Evolutionary conservation across 2,113 vertebrate species (phyloP), one percentile per base, ranked within the genome.

Genomic region (Psilopogon haemacephalus): DNA sequence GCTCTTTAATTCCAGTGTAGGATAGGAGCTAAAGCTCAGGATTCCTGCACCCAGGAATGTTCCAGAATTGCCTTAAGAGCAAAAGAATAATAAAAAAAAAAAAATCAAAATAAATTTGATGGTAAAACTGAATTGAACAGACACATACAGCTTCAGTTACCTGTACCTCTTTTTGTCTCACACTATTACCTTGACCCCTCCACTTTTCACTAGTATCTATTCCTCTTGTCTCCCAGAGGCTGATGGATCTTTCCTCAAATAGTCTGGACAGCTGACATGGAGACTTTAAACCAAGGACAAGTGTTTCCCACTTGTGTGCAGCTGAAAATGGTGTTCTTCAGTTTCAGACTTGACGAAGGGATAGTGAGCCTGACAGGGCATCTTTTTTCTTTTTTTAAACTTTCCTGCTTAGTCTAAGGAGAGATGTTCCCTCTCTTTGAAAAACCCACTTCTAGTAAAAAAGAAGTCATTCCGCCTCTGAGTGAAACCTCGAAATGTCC

Each of bases 401-500:
- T 80, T 46, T 85, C 37, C 33, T 52, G 11, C 32, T 87, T 70
- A 83, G 55, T 59, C 88, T 74, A 69, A 89, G 59, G 28, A 95
- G 79, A 94, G 59, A 88, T 73, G 70, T 71, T 91, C 56, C 18
- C 26, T 80, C 33, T 80, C 72, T 91, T 94, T 94, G 85, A 93
- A 88, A 95, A 93, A 76, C 17, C 75, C 79, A 93, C 60, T 95
- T 95, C 79, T 95, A 95, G 80, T 95, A 89, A 88, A 94, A 94
- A 94, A 93, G 80, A 93, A 83, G 88, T 94, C 33, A 94, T 91
- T 85, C 69, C 8, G 38, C 52, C 68, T 85, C 88, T 89, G 68
- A 94, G 75, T 56, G 60, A 94, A 95, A 94, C 93, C 95, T 95
- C 79, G 93, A 88, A 93, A 95, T 91, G 95, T 95, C 93, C 90